Evolutionary conservation across 2,888 invertebrate genomes (phyloP), one percentile per base, ranked within the genome.

Genomic region (Romanomermis culicivorax): DNA sequence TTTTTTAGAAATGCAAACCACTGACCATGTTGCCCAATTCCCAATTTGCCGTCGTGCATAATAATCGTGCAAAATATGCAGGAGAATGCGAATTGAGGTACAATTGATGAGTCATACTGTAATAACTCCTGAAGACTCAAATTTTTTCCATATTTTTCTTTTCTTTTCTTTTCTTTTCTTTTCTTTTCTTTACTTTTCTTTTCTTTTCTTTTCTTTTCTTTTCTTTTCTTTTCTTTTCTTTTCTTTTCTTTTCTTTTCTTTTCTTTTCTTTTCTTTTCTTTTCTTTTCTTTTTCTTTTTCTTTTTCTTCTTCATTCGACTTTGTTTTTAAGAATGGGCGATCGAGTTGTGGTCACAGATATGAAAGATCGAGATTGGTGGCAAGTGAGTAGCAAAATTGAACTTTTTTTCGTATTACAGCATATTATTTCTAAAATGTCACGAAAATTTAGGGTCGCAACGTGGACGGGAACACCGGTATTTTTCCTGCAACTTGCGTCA

Each of bases 291-390:
- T n/a, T n/a, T n/a, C n/a, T n/a, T n/a, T n/a, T n/a, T n/a, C n/a
- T n/a, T n/a, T n/a, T n/a, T n/a, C n/a, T n/a, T n/a, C n/a, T n/a
- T n/a, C n/a, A n/a, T n/a, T n/a, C n/a, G n/a, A n/a, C n/a, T n/a
- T n/a, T n/a, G n/a, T n/a, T n/a, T 53, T 70, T 60, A 68, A 75
- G 77, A 62, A 85, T 86, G 25, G 87, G 87, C 1, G 84, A 84
- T 72, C 79, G 82, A 71, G 83, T 91, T 54, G 87, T 85, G 14
- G 87, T 89, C 56, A 85, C 86, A 61, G 91, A 91, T 69, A 87
- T 85, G 48, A 81, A 87, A 0, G 89, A 91, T 72, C 83, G 84
- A 14, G 88, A 89, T 68, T 91, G 89, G 91, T 91, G 89, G 89
- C 86, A 70, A 64, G 69, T 69, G 17, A 36, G 7, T 36, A 45